Evolutionary conservation across 1,140 invertebrate genomes (phyloP).

Genomic region (Phymorhynchus buccinoides): DNA sequence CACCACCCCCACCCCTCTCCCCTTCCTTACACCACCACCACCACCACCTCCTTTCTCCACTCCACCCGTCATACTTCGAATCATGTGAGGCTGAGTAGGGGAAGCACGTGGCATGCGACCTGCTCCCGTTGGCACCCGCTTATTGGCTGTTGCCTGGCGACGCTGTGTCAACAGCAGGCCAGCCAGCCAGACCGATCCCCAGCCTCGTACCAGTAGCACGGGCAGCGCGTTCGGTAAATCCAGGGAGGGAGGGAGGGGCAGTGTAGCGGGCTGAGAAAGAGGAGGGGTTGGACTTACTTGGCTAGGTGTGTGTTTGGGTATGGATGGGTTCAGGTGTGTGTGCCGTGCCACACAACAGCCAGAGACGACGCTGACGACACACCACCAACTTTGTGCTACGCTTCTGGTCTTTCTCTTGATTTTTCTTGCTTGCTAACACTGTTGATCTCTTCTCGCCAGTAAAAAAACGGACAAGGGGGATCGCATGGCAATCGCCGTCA

Average conservation of each 20-base stretch:
- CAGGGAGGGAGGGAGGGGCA: constrained; percentile 11
- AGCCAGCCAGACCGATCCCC: constrained; percentile 13
- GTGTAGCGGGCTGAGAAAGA: background rate
- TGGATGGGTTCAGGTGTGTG: constrained; percentile 19
- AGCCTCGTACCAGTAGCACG: too few species aligned
- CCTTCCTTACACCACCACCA: background rate
- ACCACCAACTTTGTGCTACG: too few species aligned
- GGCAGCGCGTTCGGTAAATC: constrained; percentile 1
- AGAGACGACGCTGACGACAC: too few species aligned
- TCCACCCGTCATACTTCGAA: background rate
- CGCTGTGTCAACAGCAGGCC: constrained; percentile 44
- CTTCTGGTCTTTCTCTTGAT: too few species aligned
- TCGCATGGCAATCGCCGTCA: too few species aligned
- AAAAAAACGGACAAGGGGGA: too few species aligned
- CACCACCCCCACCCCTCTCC: background rate
- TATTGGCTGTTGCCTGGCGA: constrained; percentile 53
- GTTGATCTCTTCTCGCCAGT: too few species aligned
- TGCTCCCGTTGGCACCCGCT: constrained; percentile 37
- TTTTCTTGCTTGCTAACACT: too few species aligned
- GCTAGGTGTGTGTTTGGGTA: too few species aligned
- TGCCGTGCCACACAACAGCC: too few species aligned
- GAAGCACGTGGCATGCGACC: constrained; percentile 33
- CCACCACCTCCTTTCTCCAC: background rate
- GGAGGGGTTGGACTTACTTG: constrained; percentile 16
- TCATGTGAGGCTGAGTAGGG: background rate